A percentile compares a stretch with the other conserved stretches of the same genome.
These are phyloP conservation scores for Percopsis omiscomaycus DNA, from an alignment of 2,797 vertebrate species.

Conservation along the genomic window DNA sequence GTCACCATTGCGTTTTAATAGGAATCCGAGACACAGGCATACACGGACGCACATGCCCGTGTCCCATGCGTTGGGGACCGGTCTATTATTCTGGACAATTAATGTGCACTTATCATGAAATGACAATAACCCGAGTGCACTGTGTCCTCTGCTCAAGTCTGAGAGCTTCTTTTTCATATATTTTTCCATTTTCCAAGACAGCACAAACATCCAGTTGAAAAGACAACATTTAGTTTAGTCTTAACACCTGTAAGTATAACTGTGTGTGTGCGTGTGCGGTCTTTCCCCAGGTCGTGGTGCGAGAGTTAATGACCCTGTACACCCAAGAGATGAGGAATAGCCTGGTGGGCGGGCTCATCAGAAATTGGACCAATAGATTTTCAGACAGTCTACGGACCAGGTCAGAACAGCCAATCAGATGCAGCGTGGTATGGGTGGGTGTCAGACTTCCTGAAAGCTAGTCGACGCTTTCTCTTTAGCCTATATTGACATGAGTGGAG, in stretches of 20 bases:
- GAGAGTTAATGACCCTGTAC: conserved; percentile 65
- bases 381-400: conserved; percentile 70
- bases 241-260: neutral
- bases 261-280: neutral
- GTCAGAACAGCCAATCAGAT: conserved; percentile 31
- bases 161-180: too few relatives aligned
- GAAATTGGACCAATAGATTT: conserved; percentile 51
- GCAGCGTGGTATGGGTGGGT: neutral
- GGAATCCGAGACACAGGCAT: too few relatives aligned
- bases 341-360: conserved; percentile 46
- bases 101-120: too few relatives aligned
- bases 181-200: neutral
- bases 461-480: too few relatives aligned
- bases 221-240: neutral
- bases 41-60: too few relatives aligned
- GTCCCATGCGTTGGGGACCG: too few relatives aligned
- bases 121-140: too few relatives aligned
- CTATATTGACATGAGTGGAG: too few relatives aligned
- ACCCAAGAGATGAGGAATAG: conserved; percentile 47
- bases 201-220: neutral
- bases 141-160: too few relatives aligned
- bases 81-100: too few relatives aligned
- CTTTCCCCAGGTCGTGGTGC: conserved; percentile 58
- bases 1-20: too few relatives aligned
- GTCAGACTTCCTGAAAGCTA: neutral